Evolutionary conservation across 2,113 vertebrate species (phyloP), one percentile per base, ranked within the genome.

Genomic region (Neotoma lepida): DNA sequence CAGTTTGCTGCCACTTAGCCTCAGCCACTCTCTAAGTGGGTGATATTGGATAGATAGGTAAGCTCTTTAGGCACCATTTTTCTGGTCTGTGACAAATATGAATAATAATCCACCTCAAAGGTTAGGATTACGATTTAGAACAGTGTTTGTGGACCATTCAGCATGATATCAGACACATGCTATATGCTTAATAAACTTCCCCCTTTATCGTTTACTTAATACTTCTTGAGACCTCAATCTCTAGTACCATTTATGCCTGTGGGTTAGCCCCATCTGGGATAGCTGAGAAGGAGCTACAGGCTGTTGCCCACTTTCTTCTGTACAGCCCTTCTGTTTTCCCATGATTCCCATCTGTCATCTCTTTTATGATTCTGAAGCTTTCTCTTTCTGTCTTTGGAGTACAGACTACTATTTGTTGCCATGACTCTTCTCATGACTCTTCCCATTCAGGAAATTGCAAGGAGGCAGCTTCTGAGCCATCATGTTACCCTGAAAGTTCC

Each of bases 41-140:
- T 89, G 80, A 58, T 44, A 56, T 30, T 84, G 54, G 39, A 84
- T 39, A 88, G 39, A 84, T 39, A 88, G 20, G 26, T 82, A 85
- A n/a, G 8, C 56, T 58, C 58, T 61, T 85, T 85, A 71, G 81
- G 88, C 28, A 22, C 89, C 64, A 51, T 20, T 61, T 93, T 58
- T 80, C 18, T 90, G 77, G 77, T 86, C 76, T 71, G 15, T 93
- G 76, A 89, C 22, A 95, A 90, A 70, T 41, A 8, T 33, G 30
- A n/a, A 84, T 39, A 13, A 90, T 85, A 63, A 84, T 86, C 22
- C 13, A 58, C 93, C 81, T 71, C 76, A 88, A 64, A 90, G 0
- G 14, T 35, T 81, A 54, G 24, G 9, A 6, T 89, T 41, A 88
- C 9, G 95, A 17, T 77, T 56, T 71, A 90, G 64, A 94, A 61